Conservation (phyloP, 2,888 invertebrate species). For the Meganola albula region DNA sequence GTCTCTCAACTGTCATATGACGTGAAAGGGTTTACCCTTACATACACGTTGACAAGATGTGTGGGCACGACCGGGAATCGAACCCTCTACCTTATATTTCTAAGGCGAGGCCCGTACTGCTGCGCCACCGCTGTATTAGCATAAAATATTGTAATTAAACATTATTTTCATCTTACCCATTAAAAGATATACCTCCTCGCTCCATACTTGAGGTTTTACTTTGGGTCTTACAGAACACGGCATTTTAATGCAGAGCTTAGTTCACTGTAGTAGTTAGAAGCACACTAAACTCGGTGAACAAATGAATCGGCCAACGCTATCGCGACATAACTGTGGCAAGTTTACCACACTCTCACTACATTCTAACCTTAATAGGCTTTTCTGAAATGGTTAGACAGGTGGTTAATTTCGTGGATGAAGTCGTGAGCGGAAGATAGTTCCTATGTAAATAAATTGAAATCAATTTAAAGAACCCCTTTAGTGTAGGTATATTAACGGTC, state of each 20-base stretch:
- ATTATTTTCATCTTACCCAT: constrained; percentile 4
- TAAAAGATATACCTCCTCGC: background rate
- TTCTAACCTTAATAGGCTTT: background rate
- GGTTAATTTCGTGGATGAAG: too few relatives aligned
- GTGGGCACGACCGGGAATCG: too few relatives aligned
- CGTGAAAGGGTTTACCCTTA: too few relatives aligned
- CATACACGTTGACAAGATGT: too few relatives aligned
- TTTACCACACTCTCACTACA: background rate
- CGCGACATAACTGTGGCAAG: background rate
- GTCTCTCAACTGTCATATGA: too few relatives aligned
- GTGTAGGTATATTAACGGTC: too few relatives aligned
- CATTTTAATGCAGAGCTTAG: constrained; percentile 1
- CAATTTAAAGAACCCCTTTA: too few relatives aligned
- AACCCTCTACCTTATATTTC: too few relatives aligned
- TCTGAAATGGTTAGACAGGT: background rate
- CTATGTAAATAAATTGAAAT: too few relatives aligned
- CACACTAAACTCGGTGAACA: constrained; percentile 1
- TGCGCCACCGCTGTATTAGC: too few relatives aligned
- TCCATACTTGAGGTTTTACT: background rate
- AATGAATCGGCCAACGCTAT: constrained; percentile 1
- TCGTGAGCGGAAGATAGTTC: too few relatives aligned
- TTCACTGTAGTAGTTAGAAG: background rate
- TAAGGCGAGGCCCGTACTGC: too few relatives aligned
- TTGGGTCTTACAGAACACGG: constrained; percentile 1
- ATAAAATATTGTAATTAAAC: background rate